Percentiles rank a stretch among this genome's conserved stretches.
Evolutionary conservation across 2,888 invertebrate genomes (phyloP).

Genomic region (Cremastinae sp.): DNA sequence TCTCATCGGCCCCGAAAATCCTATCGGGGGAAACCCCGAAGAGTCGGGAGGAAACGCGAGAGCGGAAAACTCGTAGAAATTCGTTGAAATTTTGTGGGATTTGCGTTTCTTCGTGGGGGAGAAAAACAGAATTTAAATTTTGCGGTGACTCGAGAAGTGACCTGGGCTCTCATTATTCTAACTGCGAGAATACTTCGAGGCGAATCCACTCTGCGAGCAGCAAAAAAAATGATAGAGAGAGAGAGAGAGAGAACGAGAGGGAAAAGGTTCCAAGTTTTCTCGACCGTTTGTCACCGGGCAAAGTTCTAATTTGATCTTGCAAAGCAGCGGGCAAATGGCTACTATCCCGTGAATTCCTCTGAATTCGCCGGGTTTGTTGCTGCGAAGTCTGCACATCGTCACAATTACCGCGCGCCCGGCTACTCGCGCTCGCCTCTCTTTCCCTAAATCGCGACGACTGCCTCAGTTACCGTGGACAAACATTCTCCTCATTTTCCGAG

Average conservation of each 20-base stretch:
- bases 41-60: not conserved
- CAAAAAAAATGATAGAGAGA: constrained; percentile 10
- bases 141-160: too few species aligned
- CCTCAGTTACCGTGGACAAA: not conserved
- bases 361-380: constrained; percentile 29
- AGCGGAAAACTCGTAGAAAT: not conserved
- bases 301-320: constrained; percentile 58
- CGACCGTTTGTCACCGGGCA: constrained; percentile 49
- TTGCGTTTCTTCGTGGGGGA: constrained; percentile 6
- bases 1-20: constrained; percentile 5
- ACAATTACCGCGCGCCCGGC: constrained; percentile 14
- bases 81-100: not conserved
- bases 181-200: constrained; percentile 18
- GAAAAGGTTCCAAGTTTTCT: constrained; percentile 43
- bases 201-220: not conserved
- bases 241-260: constrained; percentile 12
- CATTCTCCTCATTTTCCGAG: not conserved
- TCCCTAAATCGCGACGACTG: constrained; percentile 17
- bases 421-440: constrained; percentile 11
- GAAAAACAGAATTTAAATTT: too few species aligned
- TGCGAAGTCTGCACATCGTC: constrained; percentile 16
- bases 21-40: not conserved
- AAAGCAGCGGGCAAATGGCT: constrained; percentile 44
- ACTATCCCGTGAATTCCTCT: constrained; percentile 25
- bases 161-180: not conserved